Percentiles rank a stretch among this genome's conserved stretches.
Conservation (phyloP, 2,113 vertebrate species). For the Ondatra zibethicus region DNA sequence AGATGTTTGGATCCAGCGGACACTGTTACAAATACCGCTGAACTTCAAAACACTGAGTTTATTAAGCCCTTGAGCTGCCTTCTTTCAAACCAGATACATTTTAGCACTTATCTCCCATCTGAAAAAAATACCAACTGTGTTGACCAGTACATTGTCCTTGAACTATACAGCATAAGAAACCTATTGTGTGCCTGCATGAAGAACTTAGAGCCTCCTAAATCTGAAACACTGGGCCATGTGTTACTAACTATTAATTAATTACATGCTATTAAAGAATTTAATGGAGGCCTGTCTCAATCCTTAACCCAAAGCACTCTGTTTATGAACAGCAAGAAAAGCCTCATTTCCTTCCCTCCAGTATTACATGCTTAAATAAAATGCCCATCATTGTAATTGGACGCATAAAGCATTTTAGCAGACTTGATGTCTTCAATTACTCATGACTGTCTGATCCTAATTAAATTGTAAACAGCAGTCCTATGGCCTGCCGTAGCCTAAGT, state of each 20-base stretch:
- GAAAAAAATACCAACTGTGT: neutral
- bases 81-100: neutral
- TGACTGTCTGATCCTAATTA: slow-evolving; percentile 20
- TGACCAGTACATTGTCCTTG: neutral
- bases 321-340: neutral
- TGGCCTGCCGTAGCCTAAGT: neutral
- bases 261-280: neutral
- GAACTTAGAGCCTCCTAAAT: neutral
- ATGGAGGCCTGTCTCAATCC: neutral
- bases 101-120: neutral
- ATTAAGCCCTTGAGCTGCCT: neutral
- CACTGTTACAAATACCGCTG: neutral
- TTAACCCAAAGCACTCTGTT: neutral
- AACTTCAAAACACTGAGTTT: neutral
- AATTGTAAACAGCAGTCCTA: neutral
- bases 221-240: neutral
- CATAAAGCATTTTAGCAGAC: neutral
- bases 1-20: neutral
- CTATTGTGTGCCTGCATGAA: neutral
- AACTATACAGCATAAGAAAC: neutral
- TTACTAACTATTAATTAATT: neutral
- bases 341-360: neutral
- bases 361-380: neutral
- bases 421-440: slow-evolving; percentile 24
- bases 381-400: neutral